Evolutionary conservation across 2,113 vertebrate genomes (phyloP).

Genomic region (Beaufortia kweichowensis): DNA sequence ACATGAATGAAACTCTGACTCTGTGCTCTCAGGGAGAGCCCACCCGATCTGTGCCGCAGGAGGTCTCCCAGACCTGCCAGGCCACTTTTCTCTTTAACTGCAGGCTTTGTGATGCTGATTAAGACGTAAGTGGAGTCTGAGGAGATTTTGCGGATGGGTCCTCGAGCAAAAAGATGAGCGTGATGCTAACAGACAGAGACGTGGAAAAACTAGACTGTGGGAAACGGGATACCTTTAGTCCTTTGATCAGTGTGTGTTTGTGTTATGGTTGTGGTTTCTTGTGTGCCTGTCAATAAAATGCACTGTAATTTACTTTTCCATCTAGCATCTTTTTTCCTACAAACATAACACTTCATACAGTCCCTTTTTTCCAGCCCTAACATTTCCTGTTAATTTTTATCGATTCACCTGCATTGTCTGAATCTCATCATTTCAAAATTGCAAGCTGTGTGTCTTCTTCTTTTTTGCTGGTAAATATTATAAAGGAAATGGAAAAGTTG

Average conservation of each 20-base stretch:
- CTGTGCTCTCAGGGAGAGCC: constrained; percentile 26
- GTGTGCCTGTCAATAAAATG: background rate
- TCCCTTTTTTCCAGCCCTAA: background rate
- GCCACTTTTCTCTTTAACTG: constrained; percentile 47
- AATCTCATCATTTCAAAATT: constrained; percentile 45
- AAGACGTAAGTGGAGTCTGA: constrained; percentile 40
- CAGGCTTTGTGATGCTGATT: constrained; percentile 53
- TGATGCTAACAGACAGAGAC: constrained; percentile 21
- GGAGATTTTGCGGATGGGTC: constrained; percentile 34
- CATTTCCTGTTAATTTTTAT: constrained; percentile 42
- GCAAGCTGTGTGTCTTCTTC: constrained; percentile 36
- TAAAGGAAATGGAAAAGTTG: constrained; percentile 56
- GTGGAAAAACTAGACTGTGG: constrained; percentile 52
- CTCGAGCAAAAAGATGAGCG: constrained; percentile 31
- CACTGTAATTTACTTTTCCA: background rate
- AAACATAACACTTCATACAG: constrained; percentile 7
- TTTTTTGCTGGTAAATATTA: constrained; percentile 30
- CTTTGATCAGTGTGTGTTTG: background rate
- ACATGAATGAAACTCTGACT: too few species aligned
- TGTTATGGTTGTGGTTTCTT: background rate
- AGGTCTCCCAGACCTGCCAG: constrained; percentile 20
- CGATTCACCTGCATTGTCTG: constrained; percentile 40
- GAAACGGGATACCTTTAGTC: constrained; percentile 56
- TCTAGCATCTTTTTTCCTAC: background rate
- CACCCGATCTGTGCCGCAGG: constrained; percentile 23